These are phyloP conservation scores for Andrena flavipes DNA, from an alignment of 2,888 invertebrate species.

Conservation along the genomic window DNA sequence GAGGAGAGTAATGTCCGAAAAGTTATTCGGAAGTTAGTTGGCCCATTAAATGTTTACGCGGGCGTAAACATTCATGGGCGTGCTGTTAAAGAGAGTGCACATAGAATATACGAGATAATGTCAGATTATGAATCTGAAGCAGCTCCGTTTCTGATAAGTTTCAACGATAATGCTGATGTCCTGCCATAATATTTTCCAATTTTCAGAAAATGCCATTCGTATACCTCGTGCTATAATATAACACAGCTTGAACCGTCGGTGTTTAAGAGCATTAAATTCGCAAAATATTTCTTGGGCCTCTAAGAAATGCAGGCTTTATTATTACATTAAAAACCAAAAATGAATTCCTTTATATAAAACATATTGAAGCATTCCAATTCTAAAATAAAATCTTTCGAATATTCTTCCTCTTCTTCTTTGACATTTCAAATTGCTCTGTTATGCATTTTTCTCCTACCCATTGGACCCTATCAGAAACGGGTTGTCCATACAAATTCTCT, in stretches of 20 bases:
- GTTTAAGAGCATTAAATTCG: too few species aligned
- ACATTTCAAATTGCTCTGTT: neutral
- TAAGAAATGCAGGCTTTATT: too few species aligned
- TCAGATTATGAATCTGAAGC: constrained; percentile 19
- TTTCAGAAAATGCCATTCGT: neutral
- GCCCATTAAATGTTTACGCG: constrained; percentile 46
- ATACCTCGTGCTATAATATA: neutral
- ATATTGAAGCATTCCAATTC: too few species aligned
- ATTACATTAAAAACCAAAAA: too few species aligned
- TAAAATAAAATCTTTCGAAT: neutral
- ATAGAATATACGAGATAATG: constrained; percentile 9
- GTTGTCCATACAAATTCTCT: neutral
- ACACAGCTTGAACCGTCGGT: neutral
- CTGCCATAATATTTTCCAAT: neutral
- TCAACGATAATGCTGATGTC: neutral
- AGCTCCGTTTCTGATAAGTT: neutral
- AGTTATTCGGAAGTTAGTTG: constrained; percentile 39
- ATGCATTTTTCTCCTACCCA: too few species aligned
- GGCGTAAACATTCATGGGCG: constrained; percentile 39
- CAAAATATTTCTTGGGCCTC: too few species aligned
- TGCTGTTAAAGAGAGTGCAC: constrained; percentile 20
- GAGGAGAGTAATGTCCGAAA: constrained; percentile 24
- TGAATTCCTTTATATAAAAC: too few species aligned
- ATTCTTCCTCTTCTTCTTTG: neutral
- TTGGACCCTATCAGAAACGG: neutral